Conservation (phyloP, 2,888 invertebrate genomes). For the Dicycla oo region DNA sequence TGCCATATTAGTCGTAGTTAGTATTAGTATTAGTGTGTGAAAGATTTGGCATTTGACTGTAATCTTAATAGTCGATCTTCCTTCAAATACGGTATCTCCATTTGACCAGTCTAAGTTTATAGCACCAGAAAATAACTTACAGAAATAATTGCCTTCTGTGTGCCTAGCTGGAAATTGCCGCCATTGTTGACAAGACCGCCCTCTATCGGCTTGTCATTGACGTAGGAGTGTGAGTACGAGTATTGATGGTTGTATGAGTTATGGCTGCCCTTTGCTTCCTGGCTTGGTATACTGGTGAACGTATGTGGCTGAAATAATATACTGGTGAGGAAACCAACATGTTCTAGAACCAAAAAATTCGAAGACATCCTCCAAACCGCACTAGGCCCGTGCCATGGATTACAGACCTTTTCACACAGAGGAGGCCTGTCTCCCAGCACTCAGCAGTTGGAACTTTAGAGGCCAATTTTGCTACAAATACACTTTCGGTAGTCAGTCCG, state of each 20-base stretch:
- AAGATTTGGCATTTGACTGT: background rate
- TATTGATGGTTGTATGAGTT: conserved; percentile 38
- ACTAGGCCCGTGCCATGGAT: background rate
- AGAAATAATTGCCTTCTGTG: background rate
- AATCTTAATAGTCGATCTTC: background rate
- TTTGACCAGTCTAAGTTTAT: background rate
- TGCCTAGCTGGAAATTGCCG: conserved; percentile 65
- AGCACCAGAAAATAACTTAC: conserved; percentile 23
- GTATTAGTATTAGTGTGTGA: background rate
- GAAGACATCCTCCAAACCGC: background rate
- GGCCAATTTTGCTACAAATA: too few relatives aligned
- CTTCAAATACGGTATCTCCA: background rate
- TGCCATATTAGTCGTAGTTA: too few relatives aligned
- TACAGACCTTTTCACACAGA: background rate
- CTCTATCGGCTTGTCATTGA: conserved; percentile 31
- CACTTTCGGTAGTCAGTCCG: background rate
- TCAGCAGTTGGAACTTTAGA: background rate
- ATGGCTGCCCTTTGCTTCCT: background rate
- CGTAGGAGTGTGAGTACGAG: conserved; percentile 22
- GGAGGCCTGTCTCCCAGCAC: too few relatives aligned
- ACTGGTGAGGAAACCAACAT: too few relatives aligned
- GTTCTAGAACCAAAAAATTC: too few relatives aligned
- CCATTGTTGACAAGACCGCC: conserved; percentile 4
- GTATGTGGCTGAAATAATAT: conserved; percentile 25
- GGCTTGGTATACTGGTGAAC: background rate